Evolutionary conservation across 2,888 invertebrate species (phyloP).

Genomic region (Eupeodes luniger): DNA sequence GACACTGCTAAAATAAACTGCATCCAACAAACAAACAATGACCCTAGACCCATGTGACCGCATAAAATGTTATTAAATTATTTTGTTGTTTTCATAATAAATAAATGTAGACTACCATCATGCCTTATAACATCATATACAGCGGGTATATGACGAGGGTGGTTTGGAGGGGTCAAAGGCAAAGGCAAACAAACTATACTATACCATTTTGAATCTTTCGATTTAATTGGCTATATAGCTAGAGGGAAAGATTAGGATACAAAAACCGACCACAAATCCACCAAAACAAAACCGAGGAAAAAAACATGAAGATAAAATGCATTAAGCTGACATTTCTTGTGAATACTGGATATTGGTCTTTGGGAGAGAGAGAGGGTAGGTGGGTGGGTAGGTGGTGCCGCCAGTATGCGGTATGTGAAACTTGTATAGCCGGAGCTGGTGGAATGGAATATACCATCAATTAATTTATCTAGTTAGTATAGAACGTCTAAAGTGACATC

Average conservation of each 20-base stretch:
- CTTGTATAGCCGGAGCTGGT: constrained; percentile 18
- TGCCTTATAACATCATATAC: not conserved
- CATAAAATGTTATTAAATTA: constrained; percentile 71
- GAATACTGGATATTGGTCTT: constrained; percentile 10
- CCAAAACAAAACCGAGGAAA: not conserved
- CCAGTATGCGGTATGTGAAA: constrained; percentile 1
- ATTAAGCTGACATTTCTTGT: constrained; percentile 57
- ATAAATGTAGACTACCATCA: constrained; percentile 25
- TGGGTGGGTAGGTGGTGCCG: no score
- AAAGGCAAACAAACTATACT: constrained; percentile 27
- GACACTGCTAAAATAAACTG: constrained; percentile 60
- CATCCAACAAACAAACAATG: constrained; percentile 68
- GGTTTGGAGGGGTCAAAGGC: not conserved
- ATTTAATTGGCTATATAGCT: constrained; percentile 64
- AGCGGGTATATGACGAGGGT: no score
- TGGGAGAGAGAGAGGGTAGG: not conserved
- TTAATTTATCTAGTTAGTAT: constrained; percentile 64
- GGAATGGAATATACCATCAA: constrained; percentile 47
- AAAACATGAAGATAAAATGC: constrained; percentile 44
- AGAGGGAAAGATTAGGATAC: constrained; percentile 46
- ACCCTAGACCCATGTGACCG: constrained; percentile 70
- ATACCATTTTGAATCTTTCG: constrained; percentile 35
- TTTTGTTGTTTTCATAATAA: constrained; percentile 60
- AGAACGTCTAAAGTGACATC: constrained; percentile 54
- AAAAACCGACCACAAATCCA: constrained; percentile 29